These are phyloP conservation scores for Cromileptes altivelis DNA, from an alignment of 2,113 vertebrate species.

Conservation along the genomic window DNA sequence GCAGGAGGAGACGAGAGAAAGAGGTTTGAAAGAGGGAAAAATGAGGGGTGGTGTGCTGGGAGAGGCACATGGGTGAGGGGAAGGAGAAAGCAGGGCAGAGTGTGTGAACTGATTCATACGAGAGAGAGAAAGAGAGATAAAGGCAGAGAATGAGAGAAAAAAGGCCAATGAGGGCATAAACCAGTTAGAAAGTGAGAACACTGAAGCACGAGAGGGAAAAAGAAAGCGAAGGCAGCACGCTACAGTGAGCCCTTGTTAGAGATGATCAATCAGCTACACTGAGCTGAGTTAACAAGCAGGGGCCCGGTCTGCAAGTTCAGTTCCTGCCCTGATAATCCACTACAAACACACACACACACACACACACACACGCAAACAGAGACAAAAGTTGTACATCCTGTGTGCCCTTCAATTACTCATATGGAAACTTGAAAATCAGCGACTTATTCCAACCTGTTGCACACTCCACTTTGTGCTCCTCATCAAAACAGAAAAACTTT, in stretches of 20 bases:
- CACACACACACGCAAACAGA: constrained; percentile 22
- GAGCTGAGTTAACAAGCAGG: constrained; percentile 74
- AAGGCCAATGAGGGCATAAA: constrained; percentile 36
- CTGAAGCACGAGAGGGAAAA: constrained; percentile 40
- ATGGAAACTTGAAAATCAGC: constrained; percentile 63
- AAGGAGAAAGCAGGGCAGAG: constrained; percentile 10
- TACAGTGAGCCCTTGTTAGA: constrained; percentile 70
- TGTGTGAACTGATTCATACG: constrained; percentile 10
- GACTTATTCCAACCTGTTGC: constrained; percentile 62
- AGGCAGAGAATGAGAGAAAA: constrained; percentile 13
- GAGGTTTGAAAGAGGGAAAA: constrained; percentile 34
- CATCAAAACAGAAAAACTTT: constrained; percentile 35
- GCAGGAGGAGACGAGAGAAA: constrained; percentile 35
- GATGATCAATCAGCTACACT: constrained; percentile 75
- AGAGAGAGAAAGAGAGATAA: constrained; percentile 6
- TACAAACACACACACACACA: constrained; percentile 37
- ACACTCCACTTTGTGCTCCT: constrained; percentile 24
- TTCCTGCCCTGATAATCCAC: constrained; percentile 69
- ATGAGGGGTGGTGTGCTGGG: not conserved
- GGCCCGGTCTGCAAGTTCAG: constrained; percentile 67
- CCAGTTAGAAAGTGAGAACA: constrained; percentile 60
- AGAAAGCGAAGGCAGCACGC: constrained; percentile 49
- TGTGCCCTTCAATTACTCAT: constrained; percentile 55
- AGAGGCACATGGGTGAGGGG: constrained; percentile 5
- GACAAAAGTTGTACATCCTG: constrained; percentile 1